Percentiles rank a stretch among this genome's conserved stretches.
phyloP scores from a whole-genome alignment of 2,888 invertebrate genomes.

The Pterobdella sp. region DNA sequence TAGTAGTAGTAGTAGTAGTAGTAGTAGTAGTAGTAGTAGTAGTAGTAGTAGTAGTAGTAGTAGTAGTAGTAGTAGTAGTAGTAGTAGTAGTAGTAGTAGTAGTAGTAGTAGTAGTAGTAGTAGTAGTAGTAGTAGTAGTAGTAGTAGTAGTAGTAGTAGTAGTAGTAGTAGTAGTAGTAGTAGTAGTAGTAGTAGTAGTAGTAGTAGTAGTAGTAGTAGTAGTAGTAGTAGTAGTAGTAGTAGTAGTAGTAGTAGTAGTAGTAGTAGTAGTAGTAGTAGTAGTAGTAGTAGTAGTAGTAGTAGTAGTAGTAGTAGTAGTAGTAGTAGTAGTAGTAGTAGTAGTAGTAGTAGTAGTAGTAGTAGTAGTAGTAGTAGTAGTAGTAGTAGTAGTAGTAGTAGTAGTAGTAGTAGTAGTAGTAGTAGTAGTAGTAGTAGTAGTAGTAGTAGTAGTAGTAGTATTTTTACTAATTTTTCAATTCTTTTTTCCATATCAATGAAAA shows the following conservation, averaged over 20 bases:
- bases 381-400: slow-evolving; percentile 22
- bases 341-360: slow-evolving; percentile 24
- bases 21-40: background rate
- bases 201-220: background rate
- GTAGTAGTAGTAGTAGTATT: too few species aligned
- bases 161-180: background rate
- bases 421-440: slow-evolving; percentile 10
- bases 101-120: background rate
- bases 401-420: slow-evolving; percentile 24
- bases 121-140: background rate
- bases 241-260: background rate
- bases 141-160: background rate
- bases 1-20: background rate
- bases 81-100: background rate
- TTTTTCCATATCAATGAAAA: too few species aligned
- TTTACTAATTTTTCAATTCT: too few species aligned
- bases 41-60: background rate
- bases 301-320: slow-evolving; percentile 2
- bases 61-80: background rate
- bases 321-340: slow-evolving; percentile 24
- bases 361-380: slow-evolving; percentile 20
- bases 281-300: background rate
- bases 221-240: background rate
- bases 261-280: background rate
- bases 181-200: background rate